These are phyloP conservation scores for Zapornia atra DNA, from an alignment of 2,113 vertebrate genomes.

Conservation along the genomic window DNA sequence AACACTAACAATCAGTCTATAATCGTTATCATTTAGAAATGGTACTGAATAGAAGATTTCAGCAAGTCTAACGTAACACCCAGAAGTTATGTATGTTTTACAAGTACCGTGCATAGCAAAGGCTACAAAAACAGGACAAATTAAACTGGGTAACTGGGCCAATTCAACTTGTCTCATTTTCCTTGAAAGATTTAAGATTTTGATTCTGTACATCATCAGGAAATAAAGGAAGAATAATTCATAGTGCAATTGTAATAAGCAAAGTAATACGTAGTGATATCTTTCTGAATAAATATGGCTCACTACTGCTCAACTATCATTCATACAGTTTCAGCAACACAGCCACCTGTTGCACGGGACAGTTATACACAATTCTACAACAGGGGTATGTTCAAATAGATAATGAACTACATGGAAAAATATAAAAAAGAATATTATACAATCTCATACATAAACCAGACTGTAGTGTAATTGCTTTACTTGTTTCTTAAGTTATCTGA, in stretches of 20 bases:
- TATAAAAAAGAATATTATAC: constrained; percentile 57
- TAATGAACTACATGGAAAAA: constrained; percentile 45
- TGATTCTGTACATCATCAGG: constrained; percentile 73
- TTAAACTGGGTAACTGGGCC: constrained; percentile 65
- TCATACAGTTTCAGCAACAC: constrained; percentile 42
- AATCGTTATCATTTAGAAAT: constrained; percentile 56
- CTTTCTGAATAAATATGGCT: constrained; percentile 76
- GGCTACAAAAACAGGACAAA: constrained; percentile 67
- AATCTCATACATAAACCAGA: constrained; percentile 57
- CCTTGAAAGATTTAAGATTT: constrained; percentile 65
- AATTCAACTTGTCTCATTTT: constrained; percentile 69
- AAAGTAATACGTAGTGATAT: constrained; percentile 68
- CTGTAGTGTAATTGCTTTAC: constrained; percentile 42
- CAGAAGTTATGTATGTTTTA: constrained; percentile 61
- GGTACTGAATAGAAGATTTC: constrained; percentile 62
- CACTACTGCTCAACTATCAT: constrained; percentile 64
- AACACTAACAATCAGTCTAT: constrained; percentile 55
- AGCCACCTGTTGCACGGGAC: constrained; percentile 54
- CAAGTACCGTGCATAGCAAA: constrained; percentile 75
- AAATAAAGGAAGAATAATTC: constrained; percentile 70
- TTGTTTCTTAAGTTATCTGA: constrained; percentile 52
- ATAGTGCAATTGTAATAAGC: constrained; percentile 79
- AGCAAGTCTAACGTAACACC: constrained; percentile 58
- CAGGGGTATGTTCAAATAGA: constrained; percentile 48
- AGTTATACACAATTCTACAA: constrained; percentile 54